These are phyloP conservation scores for Pyrgilauda ruficollis DNA, from an alignment of 2,113 vertebrate species.

Conservation along the genomic window DNA sequence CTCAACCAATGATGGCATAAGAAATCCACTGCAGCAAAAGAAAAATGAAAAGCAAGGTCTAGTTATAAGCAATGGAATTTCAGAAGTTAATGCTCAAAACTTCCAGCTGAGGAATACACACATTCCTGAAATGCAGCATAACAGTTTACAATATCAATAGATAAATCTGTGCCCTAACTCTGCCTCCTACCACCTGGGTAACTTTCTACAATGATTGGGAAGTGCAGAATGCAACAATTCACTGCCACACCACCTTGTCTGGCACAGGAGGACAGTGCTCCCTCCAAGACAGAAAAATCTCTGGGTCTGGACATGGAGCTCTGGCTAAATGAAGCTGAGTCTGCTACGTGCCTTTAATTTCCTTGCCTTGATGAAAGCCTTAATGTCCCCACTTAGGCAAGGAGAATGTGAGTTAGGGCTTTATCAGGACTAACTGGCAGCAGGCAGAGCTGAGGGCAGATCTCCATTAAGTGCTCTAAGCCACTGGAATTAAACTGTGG, in stretches of 20 bases:
- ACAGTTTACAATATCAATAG: not conserved
- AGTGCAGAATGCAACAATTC: not conserved
- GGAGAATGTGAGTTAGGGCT: not conserved
- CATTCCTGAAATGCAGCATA: not conserved
- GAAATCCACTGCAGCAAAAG: not conserved
- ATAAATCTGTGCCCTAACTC: not conserved
- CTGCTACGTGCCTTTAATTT: conserved; percentile 32
- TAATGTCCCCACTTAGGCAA: conserved; percentile 38
- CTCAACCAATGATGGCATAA: not conserved
- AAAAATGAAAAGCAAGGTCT: not conserved
- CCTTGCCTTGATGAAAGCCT: conserved; percentile 29
- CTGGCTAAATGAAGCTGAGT: not conserved
- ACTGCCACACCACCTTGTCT: not conserved
- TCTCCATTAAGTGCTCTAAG: not conserved
- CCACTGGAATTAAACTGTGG: not conserved
- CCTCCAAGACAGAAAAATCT: not conserved
- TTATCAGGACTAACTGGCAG: not conserved
- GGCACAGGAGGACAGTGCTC: not conserved
- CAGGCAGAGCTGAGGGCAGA: conserved; percentile 15
- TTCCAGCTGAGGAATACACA: not conserved
- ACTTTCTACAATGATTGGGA: not conserved
- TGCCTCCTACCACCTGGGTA: not conserved
- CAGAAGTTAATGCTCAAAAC: not conserved
- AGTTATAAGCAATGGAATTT: not conserved
- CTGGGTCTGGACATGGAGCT: not conserved